Conservation (phyloP, 1,140 invertebrate genomes). For the Saxidomus purpurata region DNA sequence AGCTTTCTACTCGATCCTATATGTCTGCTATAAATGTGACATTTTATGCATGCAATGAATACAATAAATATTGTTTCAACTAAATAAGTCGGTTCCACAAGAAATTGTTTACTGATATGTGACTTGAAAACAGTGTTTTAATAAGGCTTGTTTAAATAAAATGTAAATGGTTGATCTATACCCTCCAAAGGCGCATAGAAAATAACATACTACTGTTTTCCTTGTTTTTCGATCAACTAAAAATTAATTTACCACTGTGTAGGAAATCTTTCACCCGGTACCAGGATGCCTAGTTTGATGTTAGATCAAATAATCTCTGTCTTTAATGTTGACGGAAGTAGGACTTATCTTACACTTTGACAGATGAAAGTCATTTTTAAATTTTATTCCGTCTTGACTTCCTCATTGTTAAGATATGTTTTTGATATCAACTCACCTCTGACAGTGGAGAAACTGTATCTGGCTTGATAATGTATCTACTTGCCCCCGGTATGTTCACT, state of each 20-base stretch:
- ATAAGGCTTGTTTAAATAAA: no score
- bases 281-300: neutral
- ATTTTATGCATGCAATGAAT: no score
- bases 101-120: no score
- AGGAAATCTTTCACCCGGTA: neutral
- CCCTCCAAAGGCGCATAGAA: no score
- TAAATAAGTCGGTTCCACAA: no score
- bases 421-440: neutral
- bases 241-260: neutral
- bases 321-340: neutral
- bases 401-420: neutral
- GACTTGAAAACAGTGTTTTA: no score
- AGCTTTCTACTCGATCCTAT: no score
- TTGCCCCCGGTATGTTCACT: neutral
- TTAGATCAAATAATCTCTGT: neutral
- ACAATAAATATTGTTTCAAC: no score
- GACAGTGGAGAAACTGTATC: neutral
- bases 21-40: no score
- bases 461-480: slow-evolving; percentile 16
- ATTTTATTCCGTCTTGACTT: neutral
- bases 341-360: neutral
- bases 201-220: no score
- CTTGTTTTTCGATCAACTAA: neutral
- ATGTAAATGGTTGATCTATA: no score
- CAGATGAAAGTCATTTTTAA: neutral